Base-by-base conservation (phyloP, 1,140 invertebrate species). In the Batillaria attramentaria region DNA sequence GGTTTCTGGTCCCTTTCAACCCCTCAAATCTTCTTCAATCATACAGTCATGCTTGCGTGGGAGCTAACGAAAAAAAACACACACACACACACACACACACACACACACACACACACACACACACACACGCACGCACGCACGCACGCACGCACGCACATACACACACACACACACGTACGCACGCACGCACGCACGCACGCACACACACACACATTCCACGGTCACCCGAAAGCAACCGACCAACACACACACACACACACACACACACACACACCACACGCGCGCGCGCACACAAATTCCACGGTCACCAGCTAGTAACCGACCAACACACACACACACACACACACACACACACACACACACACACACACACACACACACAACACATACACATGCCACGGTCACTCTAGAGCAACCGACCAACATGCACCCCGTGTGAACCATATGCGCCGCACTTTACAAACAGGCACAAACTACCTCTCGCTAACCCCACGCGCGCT, bases 171-270 rank as follows among this genome's bases (percentile, higher is more conserved):
- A 65, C 60, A 65, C 18, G 28, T 10, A 65, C 18, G 10, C 60
- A n/a, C 18, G 31, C 60, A 65, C 18, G 28, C 31, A 65, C 31
- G 10, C 18, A 65, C 18, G 8, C 60, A 65, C 62, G 31, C 62
- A 66, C 62, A 6, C 60, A 65, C 60, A 65, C 60, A 31, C 60
- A 65, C 60, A 31, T n/a, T n/a, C n/a, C n/a, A n/a, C n/a, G n/a
- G n/a, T n/a, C n/a, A n/a, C n/a, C n/a, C n/a, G n/a, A n/a, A n/a
- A n/a, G n/a, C n/a, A n/a, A n/a, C n/a, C n/a, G 10, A 65, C 60
- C 16, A 10, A n/a, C 60, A 65, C 60, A 65, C 60, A 65, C 18
- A 65, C 60, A 65, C 60, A 65, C 60, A 31, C 28, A 65, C 60
- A 18, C 60, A n/a, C 60, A 65, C 60, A 65, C 60, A 65, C 60